phyloP scores from a whole-genome alignment of 2,888 invertebrate species.

The Hirtodrosophila histrioides region DNA sequence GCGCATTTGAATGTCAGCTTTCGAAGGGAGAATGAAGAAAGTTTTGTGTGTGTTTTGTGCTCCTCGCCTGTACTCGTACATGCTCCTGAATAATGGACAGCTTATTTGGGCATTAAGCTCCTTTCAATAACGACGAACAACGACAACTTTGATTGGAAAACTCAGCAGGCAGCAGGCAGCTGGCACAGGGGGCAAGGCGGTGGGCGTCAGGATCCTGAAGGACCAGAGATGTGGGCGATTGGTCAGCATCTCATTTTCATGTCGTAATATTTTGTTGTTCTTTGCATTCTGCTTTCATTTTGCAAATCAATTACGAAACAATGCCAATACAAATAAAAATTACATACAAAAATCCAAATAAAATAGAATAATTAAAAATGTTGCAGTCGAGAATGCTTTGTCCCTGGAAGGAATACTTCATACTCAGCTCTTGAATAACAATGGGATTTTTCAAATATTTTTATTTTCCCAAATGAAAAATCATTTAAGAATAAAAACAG shows the following conservation, averaged over 20 bases:
- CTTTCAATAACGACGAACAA: constrained; percentile 72
- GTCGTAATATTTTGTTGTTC: constrained; percentile 51
- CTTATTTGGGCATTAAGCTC: constrained; percentile 76
- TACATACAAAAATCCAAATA: constrained; percentile 19
- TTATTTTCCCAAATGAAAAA: too few species aligned
- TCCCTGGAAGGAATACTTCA: too few species aligned
- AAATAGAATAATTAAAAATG: constrained; percentile 18
- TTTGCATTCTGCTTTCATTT: constrained; percentile 40
- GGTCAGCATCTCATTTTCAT: constrained; percentile 64
- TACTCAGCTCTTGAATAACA: too few species aligned
- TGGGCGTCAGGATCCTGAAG: too few species aligned
- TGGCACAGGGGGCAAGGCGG: neutral
- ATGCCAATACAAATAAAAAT: constrained; percentile 44
- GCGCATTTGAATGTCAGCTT: constrained; percentile 65
- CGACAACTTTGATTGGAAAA: constrained; percentile 78
- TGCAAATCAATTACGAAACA: constrained; percentile 63
- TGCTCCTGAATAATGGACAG: constrained; percentile 76
- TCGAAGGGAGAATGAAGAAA: constrained; percentile 30
- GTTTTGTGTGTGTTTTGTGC: constrained; percentile 31
- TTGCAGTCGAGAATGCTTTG: too few species aligned
- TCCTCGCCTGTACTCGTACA: constrained; percentile 43
- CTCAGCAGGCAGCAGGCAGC: constrained; percentile 44
- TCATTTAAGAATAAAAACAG: too few species aligned
- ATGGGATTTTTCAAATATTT: too few species aligned
- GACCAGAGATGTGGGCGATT: neutral